Evolutionary conservation across 2,797 vertebrate species (phyloP).

Genomic region (Florisuga fusca): DNA sequence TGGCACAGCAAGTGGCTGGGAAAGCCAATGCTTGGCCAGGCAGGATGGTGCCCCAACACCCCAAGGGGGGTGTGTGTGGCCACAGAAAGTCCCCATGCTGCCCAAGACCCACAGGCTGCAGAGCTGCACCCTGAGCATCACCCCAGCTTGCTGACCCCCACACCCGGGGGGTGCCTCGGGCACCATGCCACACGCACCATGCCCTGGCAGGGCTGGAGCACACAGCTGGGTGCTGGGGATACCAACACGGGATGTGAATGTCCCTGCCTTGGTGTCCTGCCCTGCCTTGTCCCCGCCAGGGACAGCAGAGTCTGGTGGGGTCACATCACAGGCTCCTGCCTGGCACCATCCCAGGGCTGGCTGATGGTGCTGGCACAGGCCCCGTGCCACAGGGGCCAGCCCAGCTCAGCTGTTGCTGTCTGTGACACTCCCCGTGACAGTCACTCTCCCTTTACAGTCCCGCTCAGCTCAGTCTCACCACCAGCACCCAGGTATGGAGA

Average conservation of each 20-base stretch:
- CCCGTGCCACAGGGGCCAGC: background rate
- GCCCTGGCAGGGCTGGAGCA: background rate
- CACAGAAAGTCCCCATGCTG: background rate
- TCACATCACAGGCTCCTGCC: fast-evolving
- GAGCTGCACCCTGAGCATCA: background rate
- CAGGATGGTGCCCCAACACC: background rate
- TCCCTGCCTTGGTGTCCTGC: fast-evolving
- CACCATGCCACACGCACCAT: fast-evolving
- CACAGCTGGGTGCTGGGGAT: background rate
- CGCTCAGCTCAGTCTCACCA: background rate
- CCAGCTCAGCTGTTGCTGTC: conserved; percentile 58
- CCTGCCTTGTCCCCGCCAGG: background rate
- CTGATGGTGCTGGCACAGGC: background rate
- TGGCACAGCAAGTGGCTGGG: background rate
- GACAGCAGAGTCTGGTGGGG: background rate
- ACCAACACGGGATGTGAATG: fast-evolving
- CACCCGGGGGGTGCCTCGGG: fast-evolving
- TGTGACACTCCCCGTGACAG: background rate
- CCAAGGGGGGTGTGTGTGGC: fast-evolving
- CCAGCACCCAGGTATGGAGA: background rate
- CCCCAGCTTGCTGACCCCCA: background rate
- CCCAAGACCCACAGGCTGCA: fast-evolving
- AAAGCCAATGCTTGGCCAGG: background rate
- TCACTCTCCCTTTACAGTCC: background rate
- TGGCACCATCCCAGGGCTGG: background rate